Base-by-base conservation (phyloP, 2,888 invertebrate species). In the Melitaea athalia region DNA sequence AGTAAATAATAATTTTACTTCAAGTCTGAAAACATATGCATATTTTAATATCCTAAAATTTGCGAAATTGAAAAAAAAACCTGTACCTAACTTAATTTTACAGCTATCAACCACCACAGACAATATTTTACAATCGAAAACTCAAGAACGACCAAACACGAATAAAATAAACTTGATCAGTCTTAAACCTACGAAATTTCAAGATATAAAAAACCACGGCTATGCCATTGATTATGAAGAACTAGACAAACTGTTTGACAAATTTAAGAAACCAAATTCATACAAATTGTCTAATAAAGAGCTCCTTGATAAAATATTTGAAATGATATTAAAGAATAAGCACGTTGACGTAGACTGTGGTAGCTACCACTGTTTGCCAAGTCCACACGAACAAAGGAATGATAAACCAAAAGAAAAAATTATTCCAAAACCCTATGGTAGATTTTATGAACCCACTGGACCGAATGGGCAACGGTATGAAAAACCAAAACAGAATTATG, bases 271-370 rank as follows among this genome's bases (percentile, higher is more conserved):
- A 57, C 57, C 15, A 42, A 5, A 31, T 8, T 10, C 7, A 15
- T 0, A 45, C 6, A 47, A 45, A n/a, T 42, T 63, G 45, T 45
- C 38, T 1, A 55, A 49, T 38, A 38, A 49, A 11, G 55, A 67
- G 47, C 15, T 67, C 0, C 12, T 67, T 11, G 52, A 60, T 7
- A 62, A 47, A 12, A 61, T 67, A 42, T 57, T 62, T 8, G 10
- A 62, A 31, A 33, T 62, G 42, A 67, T 67, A 11, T 12, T 67
- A 31, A 52, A 67, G 14, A 45, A 67, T 38, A 67, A 57, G 38
- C 11, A 55, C 57, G 31, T 55, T 33, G 38, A 62, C 10, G 10
- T 55, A 10, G 14, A 57, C 11, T 47, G 12, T 0, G 42, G 3
- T 11, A 8, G 38, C 15, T 15, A 10, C 38, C 38, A 57, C 6